Percentiles rank a stretch among this genome's conserved stretches.
These are phyloP conservation scores for Diogma glabrata DNA, from an alignment of 2,888 invertebrate genomes.

Conservation along the genomic window DNA sequence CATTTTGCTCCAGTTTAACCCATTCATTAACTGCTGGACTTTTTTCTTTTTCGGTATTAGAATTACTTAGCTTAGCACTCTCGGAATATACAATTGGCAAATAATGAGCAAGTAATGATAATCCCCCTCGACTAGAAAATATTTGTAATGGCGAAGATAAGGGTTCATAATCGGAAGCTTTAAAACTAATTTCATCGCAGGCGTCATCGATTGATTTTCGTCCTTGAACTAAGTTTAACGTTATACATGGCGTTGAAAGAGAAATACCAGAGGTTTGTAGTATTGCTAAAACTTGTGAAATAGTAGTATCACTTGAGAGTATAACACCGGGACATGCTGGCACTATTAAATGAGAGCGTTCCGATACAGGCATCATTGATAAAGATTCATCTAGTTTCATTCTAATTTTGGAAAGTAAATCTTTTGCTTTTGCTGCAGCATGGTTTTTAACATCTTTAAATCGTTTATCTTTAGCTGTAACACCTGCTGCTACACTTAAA, in stretches of 20 bases:
- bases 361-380: constrained; percentile 3
- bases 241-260: constrained; percentile 40
- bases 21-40: constrained; percentile 34
- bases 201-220: constrained; percentile 21
- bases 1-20: constrained; percentile 44
- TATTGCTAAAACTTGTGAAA: constrained; percentile 46
- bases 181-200: constrained; percentile 23
- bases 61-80: constrained; percentile 46
- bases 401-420: constrained; percentile 14
- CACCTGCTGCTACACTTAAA: constrained; percentile 73
- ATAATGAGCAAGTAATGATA: constrained; percentile 78
- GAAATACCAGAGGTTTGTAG: constrained; percentile 40
- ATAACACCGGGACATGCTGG: constrained; percentile 38
- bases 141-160: constrained; percentile 55
- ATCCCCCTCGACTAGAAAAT: constrained; percentile 79
- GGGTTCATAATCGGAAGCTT: constrained; percentile 32
- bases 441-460: constrained; percentile 71
- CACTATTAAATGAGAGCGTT: constrained; percentile 37
- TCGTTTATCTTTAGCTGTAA: constrained; percentile 80
- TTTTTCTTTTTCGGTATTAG: constrained; percentile 34
- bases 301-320: constrained; percentile 42
- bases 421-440: constrained; percentile 26
- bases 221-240: constrained; percentile 26
- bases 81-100: constrained; percentile 82
- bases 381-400: constrained; percentile 13